These are phyloP conservation scores for Harmothoe impar DNA, from an alignment of 2,888 invertebrate species.

Conservation along the genomic window DNA sequence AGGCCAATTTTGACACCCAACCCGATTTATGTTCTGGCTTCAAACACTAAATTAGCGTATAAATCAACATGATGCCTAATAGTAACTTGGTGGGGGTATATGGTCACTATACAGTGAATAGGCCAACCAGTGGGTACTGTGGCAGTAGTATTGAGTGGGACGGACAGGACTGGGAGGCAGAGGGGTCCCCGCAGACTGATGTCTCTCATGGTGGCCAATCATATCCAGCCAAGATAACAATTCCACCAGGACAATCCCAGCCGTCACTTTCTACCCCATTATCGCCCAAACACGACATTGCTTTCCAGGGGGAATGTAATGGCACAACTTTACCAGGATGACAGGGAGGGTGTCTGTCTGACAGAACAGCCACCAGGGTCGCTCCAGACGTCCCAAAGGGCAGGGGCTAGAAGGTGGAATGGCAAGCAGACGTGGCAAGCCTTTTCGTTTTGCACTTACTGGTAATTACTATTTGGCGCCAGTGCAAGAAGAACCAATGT, in stretches of 20 bases:
- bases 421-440: neutral
- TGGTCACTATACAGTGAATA: too few relatives aligned
- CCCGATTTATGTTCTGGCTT: too few relatives aligned
- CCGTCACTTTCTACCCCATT: neutral
- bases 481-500: too few relatives aligned
- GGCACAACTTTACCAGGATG: neutral
- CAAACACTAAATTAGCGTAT: too few relatives aligned
- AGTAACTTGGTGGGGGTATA: too few relatives aligned
- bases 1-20: too few relatives aligned
- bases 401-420: neutral
- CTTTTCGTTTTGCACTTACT: too few relatives aligned
- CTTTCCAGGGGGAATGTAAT: neutral
- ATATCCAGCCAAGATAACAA: neutral
- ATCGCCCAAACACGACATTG: conserved; percentile 12
- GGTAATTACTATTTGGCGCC: too few relatives aligned
- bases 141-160: neutral
- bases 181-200: neutral
- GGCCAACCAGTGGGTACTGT: too few relatives aligned
- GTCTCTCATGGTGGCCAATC: neutral
- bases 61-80: too few relatives aligned
- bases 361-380: neutral
- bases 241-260: neutral
- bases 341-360: conserved; percentile 13
- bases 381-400: neutral
- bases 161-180: neutral